A percentile compares a stretch with the other conserved stretches of the same genome.
Conservation (phyloP, 2,797 vertebrate species). For the Garrulus glandarius region DNA sequence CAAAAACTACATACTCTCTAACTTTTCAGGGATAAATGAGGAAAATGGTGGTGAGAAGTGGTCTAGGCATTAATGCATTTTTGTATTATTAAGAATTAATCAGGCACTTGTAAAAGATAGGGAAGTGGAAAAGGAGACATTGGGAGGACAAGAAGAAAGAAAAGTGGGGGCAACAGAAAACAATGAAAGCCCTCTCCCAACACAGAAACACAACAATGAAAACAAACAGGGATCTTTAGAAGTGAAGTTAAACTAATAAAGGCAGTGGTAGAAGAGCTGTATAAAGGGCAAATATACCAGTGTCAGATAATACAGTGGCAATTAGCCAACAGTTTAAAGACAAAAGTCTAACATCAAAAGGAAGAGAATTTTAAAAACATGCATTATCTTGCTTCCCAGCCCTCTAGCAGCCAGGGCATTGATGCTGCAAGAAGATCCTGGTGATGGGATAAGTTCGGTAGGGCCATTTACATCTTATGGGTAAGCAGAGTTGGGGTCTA, state of each 20-base stretch:
- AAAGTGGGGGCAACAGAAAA: background rate
- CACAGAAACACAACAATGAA: background rate
- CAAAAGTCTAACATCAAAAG: conserved; percentile 5
- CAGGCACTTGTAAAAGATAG: background rate
- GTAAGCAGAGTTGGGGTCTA: background rate
- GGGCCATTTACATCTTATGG: background rate
- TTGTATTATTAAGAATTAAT: background rate
- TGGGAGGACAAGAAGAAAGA: background rate
- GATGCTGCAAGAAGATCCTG: background rate
- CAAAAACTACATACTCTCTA: background rate
- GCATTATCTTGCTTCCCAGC: background rate
- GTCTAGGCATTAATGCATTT: background rate
- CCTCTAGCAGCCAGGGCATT: background rate
- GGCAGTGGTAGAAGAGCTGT: background rate
- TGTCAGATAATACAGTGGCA: background rate
- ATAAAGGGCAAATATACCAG: background rate
- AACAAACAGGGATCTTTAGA: background rate
- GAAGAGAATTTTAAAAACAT: background rate
- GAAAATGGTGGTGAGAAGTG: background rate
- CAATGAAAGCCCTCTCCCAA: background rate
- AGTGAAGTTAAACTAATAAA: background rate
- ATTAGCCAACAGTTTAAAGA: conserved; percentile 22
- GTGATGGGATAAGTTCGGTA: background rate
- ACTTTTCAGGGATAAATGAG: background rate
- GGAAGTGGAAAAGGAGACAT: background rate